These are phyloP conservation scores for Temnothorax unifasciatus DNA, from an alignment of 2,888 invertebrate species.

Conservation along the genomic window DNA sequence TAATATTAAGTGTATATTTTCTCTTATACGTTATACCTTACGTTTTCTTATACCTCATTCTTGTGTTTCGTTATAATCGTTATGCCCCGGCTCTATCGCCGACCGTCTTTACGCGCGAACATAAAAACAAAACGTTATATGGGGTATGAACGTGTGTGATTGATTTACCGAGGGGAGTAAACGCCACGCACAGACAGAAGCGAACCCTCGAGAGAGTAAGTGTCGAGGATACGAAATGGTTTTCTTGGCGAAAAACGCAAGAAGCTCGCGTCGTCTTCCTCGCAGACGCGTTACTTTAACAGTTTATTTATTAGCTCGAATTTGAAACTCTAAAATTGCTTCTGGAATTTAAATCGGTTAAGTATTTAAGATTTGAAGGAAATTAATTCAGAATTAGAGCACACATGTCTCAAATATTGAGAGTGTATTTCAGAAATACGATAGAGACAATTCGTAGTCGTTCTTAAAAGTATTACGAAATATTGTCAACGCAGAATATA, in stretches of 20 bases:
- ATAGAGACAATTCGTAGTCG: not conserved
- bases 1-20: not conserved
- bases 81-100: not conserved
- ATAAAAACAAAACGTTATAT: slow-evolving; percentile 77
- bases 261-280: not conserved
- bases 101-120: slow-evolving; percentile 45
- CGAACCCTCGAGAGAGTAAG: slow-evolving; percentile 57
- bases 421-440: not conserved
- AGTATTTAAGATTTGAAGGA: not conserved
- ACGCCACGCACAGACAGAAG: slow-evolving; percentile 73
- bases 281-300: not conserved
- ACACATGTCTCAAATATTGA: not conserved
- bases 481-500: not conserved
- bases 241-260: slow-evolving; percentile 38
- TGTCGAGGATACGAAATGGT: slow-evolving; percentile 46
- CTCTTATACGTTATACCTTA: not conserved
- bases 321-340: not conserved
- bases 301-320: slow-evolving; percentile 16
- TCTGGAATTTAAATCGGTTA: not conserved
- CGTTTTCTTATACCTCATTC: not conserved
- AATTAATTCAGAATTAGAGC: not conserved
- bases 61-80: not conserved
- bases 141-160: slow-evolving; percentile 73
- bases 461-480: not conserved
- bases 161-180: slow-evolving; percentile 78